Evolutionary conservation across 1,140 invertebrate genomes (phyloP).

Genomic region (Eupeodes corollae): DNA sequence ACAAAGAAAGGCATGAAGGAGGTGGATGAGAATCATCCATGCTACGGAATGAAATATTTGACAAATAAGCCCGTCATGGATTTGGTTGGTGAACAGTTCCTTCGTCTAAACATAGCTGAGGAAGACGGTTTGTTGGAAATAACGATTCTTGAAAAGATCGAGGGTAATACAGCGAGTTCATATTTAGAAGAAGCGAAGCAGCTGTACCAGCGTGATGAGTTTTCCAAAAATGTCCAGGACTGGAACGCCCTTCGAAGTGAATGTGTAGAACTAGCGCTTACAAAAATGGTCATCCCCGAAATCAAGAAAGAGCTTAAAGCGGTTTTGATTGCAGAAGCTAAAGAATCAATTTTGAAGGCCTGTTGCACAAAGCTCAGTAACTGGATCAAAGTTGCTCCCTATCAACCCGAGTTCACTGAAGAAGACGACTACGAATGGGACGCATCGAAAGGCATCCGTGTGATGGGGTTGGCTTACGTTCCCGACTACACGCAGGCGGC

Average conservation of each 20-base stretch:
- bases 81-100: constrained; percentile 79
- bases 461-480: constrained; percentile 81
- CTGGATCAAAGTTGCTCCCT: constrained; percentile 87
- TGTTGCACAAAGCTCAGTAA: constrained; percentile 79
- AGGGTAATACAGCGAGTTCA: constrained; percentile 57
- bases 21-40: constrained; percentile 86
- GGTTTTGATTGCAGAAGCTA: constrained; percentile 74
- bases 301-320: constrained; percentile 77
- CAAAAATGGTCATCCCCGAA: constrained; percentile 79
- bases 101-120: constrained; percentile 72
- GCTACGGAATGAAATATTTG: constrained; percentile 83
- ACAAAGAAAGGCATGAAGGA: constrained; percentile 88
- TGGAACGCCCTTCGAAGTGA: constrained; percentile 88
- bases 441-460: constrained; percentile 68
- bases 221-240: constrained; percentile 87
- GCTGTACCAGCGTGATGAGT: constrained; percentile 88
- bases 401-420: constrained; percentile 45
- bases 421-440: constrained; percentile 86
- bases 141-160: constrained; percentile 60
- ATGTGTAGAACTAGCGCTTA: constrained; percentile 79
- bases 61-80: constrained; percentile 90
- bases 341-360: constrained; percentile 75
- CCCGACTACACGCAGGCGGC: constrained; percentile 72
- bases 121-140: constrained; percentile 75
- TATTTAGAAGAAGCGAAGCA: constrained; percentile 89